Percentiles rank a stretch among this genome's conserved stretches.
Conservation (phyloP, 53 echinoderm and acorn worm genomes). For the Antedon mediterranea region DNA sequence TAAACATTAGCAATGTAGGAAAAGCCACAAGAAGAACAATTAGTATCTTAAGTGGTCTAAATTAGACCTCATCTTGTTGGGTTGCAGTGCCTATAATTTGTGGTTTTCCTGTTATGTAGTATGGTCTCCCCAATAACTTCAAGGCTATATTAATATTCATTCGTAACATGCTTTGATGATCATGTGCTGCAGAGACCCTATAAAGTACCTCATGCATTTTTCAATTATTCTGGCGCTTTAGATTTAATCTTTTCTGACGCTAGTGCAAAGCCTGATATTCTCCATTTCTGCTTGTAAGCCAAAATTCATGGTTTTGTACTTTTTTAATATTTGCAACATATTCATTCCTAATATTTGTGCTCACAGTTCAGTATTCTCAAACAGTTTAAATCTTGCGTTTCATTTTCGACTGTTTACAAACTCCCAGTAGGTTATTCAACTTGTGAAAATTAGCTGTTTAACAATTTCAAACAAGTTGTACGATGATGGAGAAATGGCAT, state of each 20-base stretch:
- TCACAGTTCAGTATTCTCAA: too few species aligned
- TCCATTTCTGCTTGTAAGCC: too few species aligned
- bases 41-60: background rate
- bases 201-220: too few species aligned
- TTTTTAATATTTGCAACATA: too few species aligned
- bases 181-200: too few species aligned
- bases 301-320: too few species aligned
- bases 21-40: background rate
- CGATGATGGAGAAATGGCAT: background rate
- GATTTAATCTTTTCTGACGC: too few species aligned
- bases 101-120: slow-evolving; percentile 1
- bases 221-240: too few species aligned
- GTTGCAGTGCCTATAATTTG: background rate
- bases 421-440: background rate
- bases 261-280: too few species aligned
- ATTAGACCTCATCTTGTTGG: background rate
- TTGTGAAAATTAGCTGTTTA: background rate
- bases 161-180: background rate
- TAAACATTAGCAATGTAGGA: background rate
- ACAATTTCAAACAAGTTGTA: background rate
- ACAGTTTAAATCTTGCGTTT: too few species aligned
- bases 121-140: background rate
- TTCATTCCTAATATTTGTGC: too few species aligned
- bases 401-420: background rate
- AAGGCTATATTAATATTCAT: background rate